Conservation (phyloP, 2,888 invertebrate species). For the Leistus spinibarbis region DNA sequence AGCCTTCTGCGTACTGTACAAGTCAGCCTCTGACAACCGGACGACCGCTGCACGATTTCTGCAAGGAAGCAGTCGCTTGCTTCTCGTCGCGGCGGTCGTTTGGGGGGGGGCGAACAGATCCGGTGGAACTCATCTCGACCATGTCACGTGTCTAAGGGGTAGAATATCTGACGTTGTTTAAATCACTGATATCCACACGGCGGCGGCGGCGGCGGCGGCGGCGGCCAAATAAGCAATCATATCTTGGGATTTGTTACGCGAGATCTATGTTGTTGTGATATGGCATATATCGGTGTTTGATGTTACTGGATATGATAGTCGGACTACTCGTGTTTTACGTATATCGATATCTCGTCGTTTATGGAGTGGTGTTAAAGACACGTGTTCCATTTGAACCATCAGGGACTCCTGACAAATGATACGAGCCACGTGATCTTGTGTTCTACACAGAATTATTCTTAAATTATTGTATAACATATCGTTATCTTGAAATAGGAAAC, state of each 20-base stretch:
- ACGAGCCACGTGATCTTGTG: not conserved
- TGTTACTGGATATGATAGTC: not conserved
- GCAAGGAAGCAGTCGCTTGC: not conserved
- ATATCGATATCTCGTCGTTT: not conserved
- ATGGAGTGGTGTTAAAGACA: not conserved
- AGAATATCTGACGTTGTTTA: conserved; percentile 26
- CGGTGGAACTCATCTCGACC: not conserved
- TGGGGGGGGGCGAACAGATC: not conserved
- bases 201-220: no score
- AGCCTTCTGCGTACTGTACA: not conserved
- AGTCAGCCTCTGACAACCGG: not conserved
- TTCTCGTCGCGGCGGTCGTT: not conserved
- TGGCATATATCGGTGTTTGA: not conserved
- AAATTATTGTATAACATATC: not conserved
- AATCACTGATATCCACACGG: conserved; percentile 30
- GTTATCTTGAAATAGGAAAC: no score
- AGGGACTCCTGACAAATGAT: not conserved
- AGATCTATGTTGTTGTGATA: not conserved
- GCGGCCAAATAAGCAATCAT: conserved; percentile 27
- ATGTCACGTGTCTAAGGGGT: conserved; percentile 24
- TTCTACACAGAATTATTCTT: not conserved
- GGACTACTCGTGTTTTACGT: not conserved
- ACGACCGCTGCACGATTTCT: not conserved
- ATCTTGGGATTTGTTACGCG: conserved; percentile 17
- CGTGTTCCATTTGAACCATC: conserved; percentile 3